These are phyloP conservation scores for Thalassarche chlororhynchos DNA, from an alignment of 2,113 vertebrate genomes.

Conservation along the genomic window DNA sequence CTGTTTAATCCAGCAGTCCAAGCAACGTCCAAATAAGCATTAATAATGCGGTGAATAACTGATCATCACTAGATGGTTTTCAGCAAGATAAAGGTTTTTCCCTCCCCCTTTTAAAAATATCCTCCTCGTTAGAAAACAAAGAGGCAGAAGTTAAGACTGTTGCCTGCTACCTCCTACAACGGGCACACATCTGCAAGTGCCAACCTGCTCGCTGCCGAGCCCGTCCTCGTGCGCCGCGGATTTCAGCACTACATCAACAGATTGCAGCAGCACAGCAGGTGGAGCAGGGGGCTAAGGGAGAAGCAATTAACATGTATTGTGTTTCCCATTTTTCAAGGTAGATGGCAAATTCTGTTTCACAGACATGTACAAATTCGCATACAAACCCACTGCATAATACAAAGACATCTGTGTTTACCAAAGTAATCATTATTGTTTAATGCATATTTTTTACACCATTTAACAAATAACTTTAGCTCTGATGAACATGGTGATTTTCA, in stretches of 20 bases:
- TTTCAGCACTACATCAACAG: background rate
- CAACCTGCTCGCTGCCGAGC: background rate
- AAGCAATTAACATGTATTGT: background rate
- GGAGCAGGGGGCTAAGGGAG: background rate
- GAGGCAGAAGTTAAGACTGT: background rate
- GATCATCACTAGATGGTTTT: constrained; percentile 70
- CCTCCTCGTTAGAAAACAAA: background rate
- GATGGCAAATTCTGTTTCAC: background rate
- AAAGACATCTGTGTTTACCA: constrained; percentile 55
- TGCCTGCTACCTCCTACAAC: background rate
- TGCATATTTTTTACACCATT: constrained; percentile 58
- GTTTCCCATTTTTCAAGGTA: constrained; percentile 9
- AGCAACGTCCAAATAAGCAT: constrained; percentile 74
- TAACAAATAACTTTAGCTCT: constrained; percentile 68
- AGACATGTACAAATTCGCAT: background rate
- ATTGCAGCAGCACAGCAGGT: constrained; percentile 3
- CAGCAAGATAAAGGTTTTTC: constrained; percentile 50
- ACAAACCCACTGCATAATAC: background rate
- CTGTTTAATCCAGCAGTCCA: constrained; percentile 79
- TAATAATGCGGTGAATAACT: constrained; percentile 68
- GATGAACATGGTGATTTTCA: constrained; percentile 53
- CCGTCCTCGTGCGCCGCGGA: accelerated
- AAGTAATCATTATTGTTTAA: constrained; percentile 60
- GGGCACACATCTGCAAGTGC: constrained; percentile 7
- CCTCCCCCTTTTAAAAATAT: constrained; percentile 57